These are phyloP conservation scores for Cistogaster globosa DNA, from an alignment of 2,888 invertebrate species.

Conservation along the genomic window DNA sequence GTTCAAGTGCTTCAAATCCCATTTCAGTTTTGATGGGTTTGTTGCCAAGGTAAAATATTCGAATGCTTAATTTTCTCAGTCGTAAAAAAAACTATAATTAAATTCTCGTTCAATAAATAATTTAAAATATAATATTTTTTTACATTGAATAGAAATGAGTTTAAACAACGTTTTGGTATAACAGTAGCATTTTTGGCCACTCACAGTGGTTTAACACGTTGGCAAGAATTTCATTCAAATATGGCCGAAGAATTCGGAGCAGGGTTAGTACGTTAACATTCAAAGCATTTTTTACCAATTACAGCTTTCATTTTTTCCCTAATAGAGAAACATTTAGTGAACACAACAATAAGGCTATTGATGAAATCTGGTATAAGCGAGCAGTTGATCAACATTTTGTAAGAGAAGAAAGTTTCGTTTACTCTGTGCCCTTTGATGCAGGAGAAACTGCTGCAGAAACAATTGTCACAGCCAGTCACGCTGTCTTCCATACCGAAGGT, in stretches of 20 bases:
- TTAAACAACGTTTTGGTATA: conserved; percentile 92
- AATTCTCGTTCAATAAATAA: background rate
- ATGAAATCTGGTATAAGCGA: conserved; percentile 94
- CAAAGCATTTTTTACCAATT: background rate
- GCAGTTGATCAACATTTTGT: conserved; percentile 94
- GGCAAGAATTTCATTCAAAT: conserved; percentile 90
- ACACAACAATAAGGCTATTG: conserved; percentile 90
- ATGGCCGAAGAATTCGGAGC: conserved; percentile 83
- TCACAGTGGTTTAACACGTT: conserved; percentile 94
- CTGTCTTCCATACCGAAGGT: conserved; percentile 88
- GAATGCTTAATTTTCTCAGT: conserved; percentile 18
- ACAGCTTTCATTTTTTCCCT: conserved; percentile 68
- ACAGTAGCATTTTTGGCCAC: conserved; percentile 94
- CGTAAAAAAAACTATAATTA: background rate
- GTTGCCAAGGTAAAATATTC: conserved; percentile 91
- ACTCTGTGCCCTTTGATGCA: conserved; percentile 89
- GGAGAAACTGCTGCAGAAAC: conserved; percentile 84
- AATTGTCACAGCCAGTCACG: conserved; percentile 93
- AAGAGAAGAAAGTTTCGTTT: conserved; percentile 91
- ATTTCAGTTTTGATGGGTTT: conserved; percentile 96
- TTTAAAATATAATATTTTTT: conserved; percentile 21
- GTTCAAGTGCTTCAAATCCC: conserved; percentile 90
- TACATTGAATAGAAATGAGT: conserved; percentile 87
- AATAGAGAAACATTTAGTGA: conserved; percentile 89
- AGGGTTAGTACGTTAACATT: conserved; percentile 77